Conservation (phyloP, 2,113 vertebrate species). For the Zapus hudsonius region DNA sequence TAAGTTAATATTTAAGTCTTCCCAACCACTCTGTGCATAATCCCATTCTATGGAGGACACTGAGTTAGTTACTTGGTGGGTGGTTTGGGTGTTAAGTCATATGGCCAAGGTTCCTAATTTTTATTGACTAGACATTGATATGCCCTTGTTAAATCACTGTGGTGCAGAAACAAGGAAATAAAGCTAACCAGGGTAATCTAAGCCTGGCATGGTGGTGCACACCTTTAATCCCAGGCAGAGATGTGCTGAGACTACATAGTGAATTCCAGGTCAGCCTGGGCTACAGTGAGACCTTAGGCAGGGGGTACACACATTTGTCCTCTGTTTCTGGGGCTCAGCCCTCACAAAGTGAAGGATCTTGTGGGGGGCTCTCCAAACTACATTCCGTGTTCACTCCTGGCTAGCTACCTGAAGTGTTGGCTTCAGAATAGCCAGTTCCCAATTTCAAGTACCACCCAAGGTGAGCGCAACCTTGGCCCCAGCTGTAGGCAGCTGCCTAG, state of each 20-base stretch:
- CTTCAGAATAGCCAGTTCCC: constrained; percentile 31
- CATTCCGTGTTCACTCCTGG: not conserved
- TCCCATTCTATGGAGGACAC: too few species aligned
- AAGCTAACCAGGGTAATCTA: not conserved
- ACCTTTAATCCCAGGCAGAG: too few species aligned
- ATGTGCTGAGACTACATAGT: too few species aligned
- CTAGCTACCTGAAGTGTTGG: not conserved
- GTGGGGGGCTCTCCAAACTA: not conserved
- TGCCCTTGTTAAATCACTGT: not conserved
- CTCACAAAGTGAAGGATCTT: not conserved
- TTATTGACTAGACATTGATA: not conserved
- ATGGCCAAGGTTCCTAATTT: not conserved
- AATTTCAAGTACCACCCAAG: not conserved
- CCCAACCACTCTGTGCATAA: too few species aligned
- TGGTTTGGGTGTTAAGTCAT: not conserved
- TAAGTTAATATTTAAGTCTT: too few species aligned
- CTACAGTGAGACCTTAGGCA: too few species aligned
- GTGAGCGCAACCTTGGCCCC: constrained; percentile 57
- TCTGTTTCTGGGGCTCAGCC: not conserved
- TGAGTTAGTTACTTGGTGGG: not conserved
- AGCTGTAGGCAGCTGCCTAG: constrained; percentile 80
- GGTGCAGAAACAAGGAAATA: not conserved
- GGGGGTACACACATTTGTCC: too few species aligned
- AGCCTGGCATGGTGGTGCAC: too few species aligned
- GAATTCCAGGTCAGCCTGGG: too few species aligned